phyloP scores from a whole-genome alignment of 1,140 invertebrate species.

The Psix sp. region DNA sequence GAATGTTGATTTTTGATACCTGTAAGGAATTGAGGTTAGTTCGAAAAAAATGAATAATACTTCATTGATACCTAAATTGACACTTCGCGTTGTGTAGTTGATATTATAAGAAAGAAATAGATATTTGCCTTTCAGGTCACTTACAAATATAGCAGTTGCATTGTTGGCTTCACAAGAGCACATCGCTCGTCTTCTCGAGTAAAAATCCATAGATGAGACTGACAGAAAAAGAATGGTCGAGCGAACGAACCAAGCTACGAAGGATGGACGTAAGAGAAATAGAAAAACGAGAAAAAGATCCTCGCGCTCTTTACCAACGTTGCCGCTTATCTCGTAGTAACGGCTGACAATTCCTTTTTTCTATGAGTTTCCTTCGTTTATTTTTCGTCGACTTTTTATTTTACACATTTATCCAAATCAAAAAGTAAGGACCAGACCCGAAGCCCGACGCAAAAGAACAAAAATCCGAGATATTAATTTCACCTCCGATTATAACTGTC shows the following conservation, averaged over 20 bases:
- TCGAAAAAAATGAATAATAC: no score
- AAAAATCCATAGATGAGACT: conserved; percentile 50
- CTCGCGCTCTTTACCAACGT: conserved; percentile 18
- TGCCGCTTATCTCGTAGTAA: conserved; percentile 35
- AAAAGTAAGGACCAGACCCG: no score
- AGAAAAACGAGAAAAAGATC: conserved; percentile 37
- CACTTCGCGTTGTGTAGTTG: no score
- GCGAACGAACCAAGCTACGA: conserved; percentile 28
- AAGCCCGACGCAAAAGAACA: no score
- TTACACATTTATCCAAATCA: conserved; percentile 24
- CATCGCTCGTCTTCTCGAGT: conserved; percentile 27
- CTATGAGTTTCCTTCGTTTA: neutral
- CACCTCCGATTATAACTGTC: no score
- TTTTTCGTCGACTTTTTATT: conserved; percentile 4
- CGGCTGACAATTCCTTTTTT: conserved; percentile 37
- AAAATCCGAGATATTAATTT: no score
- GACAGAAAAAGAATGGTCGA: conserved; percentile 33
- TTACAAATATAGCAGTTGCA: conserved; percentile 32
- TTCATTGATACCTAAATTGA: no score
- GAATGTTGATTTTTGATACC: no score
- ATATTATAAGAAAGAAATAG: neutral
- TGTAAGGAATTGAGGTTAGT: no score
- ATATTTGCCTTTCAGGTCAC: conserved; percentile 25
- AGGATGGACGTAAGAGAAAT: conserved; percentile 34
- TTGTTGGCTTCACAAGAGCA: conserved; percentile 18